These are phyloP conservation scores for Sarcophaga caerulescens DNA, from an alignment of 2,888 invertebrate species.

Conservation along the genomic window DNA sequence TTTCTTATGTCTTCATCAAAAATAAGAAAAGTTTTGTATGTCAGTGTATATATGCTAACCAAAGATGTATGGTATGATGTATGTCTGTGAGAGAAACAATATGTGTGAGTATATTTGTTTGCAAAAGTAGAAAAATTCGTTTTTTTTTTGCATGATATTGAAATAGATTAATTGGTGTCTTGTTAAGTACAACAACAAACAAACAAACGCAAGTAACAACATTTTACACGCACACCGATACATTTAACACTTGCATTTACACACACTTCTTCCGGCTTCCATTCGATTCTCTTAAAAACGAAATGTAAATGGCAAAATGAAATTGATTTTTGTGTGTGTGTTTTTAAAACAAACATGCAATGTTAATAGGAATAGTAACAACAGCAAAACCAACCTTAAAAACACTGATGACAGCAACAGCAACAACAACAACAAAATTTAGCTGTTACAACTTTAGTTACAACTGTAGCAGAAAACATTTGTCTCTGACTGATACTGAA, in stretches of 20 bases:
- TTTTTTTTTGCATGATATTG: constrained; percentile 60
- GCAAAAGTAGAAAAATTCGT: no score
- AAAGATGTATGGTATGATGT: constrained; percentile 46
- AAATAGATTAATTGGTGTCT: constrained; percentile 74
- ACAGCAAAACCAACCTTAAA: constrained; percentile 19
- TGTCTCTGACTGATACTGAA: not conserved
- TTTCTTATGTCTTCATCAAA: no score
- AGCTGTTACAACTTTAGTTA: not conserved
- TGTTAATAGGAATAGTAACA: constrained; percentile 44
- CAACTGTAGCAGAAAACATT: constrained; percentile 2
- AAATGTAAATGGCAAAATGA: constrained; percentile 31
- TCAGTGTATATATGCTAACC: not conserved
- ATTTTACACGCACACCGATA: constrained; percentile 20
- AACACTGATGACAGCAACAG: constrained; percentile 21
- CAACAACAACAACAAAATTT: constrained; percentile 10
- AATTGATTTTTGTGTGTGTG: constrained; percentile 53
- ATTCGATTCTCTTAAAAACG: not conserved
- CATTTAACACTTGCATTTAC: not conserved
- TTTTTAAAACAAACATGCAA: constrained; percentile 54
- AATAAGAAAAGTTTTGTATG: not conserved
- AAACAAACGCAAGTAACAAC: constrained; percentile 40
- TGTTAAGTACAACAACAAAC: constrained; percentile 68
- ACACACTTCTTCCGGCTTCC: not conserved
- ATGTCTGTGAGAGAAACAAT: not conserved
- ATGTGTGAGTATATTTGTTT: not conserved